phyloP scores from a whole-genome alignment of 2,888 invertebrate genomes.

The Synanthedon andrenaeformis region DNA sequence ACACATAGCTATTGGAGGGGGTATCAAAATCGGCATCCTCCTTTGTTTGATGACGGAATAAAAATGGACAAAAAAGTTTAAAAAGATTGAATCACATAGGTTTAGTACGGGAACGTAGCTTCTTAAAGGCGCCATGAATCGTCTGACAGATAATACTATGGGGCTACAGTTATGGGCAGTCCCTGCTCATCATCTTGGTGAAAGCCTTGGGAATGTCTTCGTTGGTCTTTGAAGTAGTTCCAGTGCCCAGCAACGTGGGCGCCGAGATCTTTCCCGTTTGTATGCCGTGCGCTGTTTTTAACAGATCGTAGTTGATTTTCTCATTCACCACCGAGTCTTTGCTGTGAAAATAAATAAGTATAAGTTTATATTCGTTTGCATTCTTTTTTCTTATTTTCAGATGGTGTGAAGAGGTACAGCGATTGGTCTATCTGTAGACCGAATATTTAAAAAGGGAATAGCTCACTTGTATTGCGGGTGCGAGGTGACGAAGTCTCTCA shows the following conservation, averaged over 20 bases:
- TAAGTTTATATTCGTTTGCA: not conserved
- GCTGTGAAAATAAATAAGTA: slow-evolving; percentile 45
- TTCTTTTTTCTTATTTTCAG: not conserved
- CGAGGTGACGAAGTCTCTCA: slow-evolving; percentile 86
- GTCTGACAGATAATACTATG: not conserved
- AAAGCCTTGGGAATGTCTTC: slow-evolving; percentile 87
- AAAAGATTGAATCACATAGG: too few species aligned
- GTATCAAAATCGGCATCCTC: too few species aligned
- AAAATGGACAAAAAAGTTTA: too few species aligned
- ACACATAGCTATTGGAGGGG: too few species aligned
- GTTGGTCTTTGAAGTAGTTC: slow-evolving; percentile 80
- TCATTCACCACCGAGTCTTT: slow-evolving; percentile 92
- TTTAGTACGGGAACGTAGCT: too few species aligned
- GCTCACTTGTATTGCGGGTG: slow-evolving; percentile 90
- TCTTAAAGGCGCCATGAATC: too few species aligned
- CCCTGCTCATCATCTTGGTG: slow-evolving; percentile 66
- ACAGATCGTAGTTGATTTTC: slow-evolving; percentile 89
- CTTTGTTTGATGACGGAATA: too few species aligned
- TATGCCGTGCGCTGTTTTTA: slow-evolving; percentile 80
- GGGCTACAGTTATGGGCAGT: slow-evolving; percentile 38
- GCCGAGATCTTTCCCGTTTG: slow-evolving; percentile 78
- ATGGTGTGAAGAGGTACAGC: too few species aligned
- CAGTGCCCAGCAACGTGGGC: slow-evolving; percentile 81
- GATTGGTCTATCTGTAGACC: too few species aligned
- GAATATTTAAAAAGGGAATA: too few species aligned